A percentile compares a stretch with the other conserved stretches of the same genome.
Conservation (phyloP, 2,113 vertebrate genomes). For the Ardeotis arabs region DNA sequence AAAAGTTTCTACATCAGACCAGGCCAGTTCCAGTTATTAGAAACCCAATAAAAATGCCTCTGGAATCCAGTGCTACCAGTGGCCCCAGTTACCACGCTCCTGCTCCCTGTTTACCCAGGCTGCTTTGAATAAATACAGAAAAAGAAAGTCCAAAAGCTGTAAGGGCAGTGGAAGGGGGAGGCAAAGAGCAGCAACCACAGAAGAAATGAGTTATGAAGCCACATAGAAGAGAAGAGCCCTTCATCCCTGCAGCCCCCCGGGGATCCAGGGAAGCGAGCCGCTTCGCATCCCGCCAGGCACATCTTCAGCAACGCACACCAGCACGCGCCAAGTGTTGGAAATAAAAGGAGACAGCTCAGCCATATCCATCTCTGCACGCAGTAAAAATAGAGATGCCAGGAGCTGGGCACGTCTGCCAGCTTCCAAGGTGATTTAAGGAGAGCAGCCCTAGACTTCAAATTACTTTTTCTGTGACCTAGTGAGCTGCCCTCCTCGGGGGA, state of each 20-base stretch:
- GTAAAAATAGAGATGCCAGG: constrained; percentile 46
- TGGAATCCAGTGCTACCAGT: constrained; percentile 6
- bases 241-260: neutral
- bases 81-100: neutral
- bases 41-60: neutral
- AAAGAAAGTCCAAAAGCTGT: neutral
- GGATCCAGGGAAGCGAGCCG: neutral
- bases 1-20: neutral
- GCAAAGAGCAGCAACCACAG: neutral
- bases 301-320: neutral
- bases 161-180: neutral
- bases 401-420: neutral
- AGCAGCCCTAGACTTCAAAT: neutral
- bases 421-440: constrained; percentile 50
- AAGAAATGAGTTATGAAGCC: neutral
- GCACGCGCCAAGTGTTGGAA: neutral
- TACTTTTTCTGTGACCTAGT: neutral
- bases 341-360: constrained; percentile 49
- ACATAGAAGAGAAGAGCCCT: neutral
- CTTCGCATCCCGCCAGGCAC: neutral
- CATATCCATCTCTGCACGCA: neutral
- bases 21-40: neutral
- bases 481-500: neutral
- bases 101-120: neutral
- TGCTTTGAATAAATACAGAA: neutral